Evolutionary conservation across 2,888 invertebrate genomes (phyloP).

Genomic region (Agrypnus murinus): DNA sequence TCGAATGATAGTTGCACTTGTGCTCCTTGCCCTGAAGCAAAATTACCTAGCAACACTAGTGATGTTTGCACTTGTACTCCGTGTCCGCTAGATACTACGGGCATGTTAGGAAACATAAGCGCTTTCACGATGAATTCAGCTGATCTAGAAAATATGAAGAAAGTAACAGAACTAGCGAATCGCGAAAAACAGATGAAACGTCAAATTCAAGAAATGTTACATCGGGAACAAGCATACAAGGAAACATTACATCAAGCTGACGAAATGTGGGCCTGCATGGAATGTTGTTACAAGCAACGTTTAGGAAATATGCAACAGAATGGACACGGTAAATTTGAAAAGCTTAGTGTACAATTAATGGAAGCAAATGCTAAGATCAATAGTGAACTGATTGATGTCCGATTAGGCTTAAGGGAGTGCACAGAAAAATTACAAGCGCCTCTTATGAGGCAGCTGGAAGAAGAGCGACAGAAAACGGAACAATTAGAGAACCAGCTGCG

Average conservation of each 20-base stretch:
- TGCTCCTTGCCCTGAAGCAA: neutral
- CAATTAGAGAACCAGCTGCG: constrained; percentile 63
- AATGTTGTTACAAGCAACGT: constrained; percentile 30
- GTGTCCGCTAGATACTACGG: neutral
- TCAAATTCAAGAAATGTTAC: constrained; percentile 78
- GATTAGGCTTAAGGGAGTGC: constrained; percentile 65
- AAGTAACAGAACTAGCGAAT: constrained; percentile 72
- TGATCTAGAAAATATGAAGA: constrained; percentile 71
- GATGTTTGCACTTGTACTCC: constrained; percentile 1
- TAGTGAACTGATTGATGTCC: constrained; percentile 65
- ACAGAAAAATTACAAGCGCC: constrained; percentile 67
- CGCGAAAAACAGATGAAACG: constrained; percentile 77
- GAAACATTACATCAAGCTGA: constrained; percentile 83
- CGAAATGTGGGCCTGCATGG: constrained; percentile 64
- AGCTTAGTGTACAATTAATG: constrained; percentile 60
- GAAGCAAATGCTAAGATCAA: constrained; percentile 64
- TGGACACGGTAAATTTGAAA: constrained; percentile 49
- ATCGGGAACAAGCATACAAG: constrained; percentile 79
- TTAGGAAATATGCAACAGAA: constrained; percentile 26
- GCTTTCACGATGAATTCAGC: constrained; percentile 58
- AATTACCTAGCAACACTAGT: neutral
- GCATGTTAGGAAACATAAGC: constrained; percentile 35
- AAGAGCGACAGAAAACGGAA: constrained; percentile 59
- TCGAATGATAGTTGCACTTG: constrained; percentile 2
- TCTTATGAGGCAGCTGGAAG: constrained; percentile 56